A percentile compares a stretch with the other conserved stretches of the same genome.
phyloP scores from a whole-genome alignment of 2,797 vertebrate species.

The Pseudocheirus occidentalis region DNA sequence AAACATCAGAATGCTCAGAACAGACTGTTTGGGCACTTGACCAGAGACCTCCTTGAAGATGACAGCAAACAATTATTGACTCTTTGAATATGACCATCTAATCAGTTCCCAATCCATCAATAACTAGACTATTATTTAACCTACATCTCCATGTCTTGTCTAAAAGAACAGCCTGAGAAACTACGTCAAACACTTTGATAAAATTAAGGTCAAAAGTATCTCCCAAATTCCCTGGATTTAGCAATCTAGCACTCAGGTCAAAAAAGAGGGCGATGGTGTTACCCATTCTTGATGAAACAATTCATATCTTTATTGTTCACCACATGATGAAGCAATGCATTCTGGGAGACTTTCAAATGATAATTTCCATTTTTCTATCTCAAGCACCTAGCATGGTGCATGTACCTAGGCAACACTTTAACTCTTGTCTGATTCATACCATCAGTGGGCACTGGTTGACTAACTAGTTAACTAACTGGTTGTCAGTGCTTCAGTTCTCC shows the following conservation, averaged over 20 bases:
- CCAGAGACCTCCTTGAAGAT: not conserved
- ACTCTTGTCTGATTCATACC: not conserved
- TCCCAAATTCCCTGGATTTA: not conserved
- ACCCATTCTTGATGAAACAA: not conserved
- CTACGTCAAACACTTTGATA: not conserved
- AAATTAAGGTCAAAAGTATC: not conserved
- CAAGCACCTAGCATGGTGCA: not conserved
- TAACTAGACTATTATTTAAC: not conserved
- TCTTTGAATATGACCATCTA: not conserved
- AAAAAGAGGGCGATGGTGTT: not conserved
- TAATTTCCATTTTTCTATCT: conserved; percentile 22
- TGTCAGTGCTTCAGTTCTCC: not conserved
- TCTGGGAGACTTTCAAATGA: conserved; percentile 16
- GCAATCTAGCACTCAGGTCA: not conserved
- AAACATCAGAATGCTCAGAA: not conserved
- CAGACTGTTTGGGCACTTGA: not conserved
- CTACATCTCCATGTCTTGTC: not conserved
- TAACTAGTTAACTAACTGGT: not conserved
- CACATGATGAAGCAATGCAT: not conserved
- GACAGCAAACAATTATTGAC: not conserved
- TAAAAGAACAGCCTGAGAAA: not conserved
- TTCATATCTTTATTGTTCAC: not conserved
- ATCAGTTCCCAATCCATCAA: not conserved
- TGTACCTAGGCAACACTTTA: not conserved
- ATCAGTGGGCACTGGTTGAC: not conserved